phyloP scores from a whole-genome alignment of 2,797 vertebrate genomes.

The Paedocypris micromegethes region DNA sequence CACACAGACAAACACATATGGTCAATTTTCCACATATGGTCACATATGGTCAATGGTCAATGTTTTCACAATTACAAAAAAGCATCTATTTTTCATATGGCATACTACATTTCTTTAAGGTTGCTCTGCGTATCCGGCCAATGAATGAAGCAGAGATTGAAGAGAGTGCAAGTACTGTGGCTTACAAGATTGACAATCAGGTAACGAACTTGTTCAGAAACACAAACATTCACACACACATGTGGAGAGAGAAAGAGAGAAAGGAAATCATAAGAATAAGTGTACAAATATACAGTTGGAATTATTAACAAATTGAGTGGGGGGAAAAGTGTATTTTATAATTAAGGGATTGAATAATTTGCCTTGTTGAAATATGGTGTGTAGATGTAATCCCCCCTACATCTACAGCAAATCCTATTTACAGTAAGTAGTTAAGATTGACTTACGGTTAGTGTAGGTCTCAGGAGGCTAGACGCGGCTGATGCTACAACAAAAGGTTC shows the following conservation, averaged over 20 bases:
- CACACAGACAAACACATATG: no score
- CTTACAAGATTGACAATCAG: slow-evolving; percentile 58
- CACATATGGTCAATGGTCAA: not conserved
- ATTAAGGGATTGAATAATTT: slow-evolving; percentile 74
- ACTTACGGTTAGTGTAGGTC: slow-evolving; percentile 3
- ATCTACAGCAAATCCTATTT: slow-evolving; percentile 16
- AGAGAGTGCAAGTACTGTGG: slow-evolving; percentile 52
- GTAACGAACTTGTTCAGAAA: slow-evolving; percentile 35
- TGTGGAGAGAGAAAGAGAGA: no score
- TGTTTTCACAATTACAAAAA: not conserved
- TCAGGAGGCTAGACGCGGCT: not conserved
- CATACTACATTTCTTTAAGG: slow-evolving; percentile 38
- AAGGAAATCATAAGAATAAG: no score
- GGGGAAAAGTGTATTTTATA: not conserved
- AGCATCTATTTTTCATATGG: not conserved
- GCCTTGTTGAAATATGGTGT: slow-evolving; percentile 88
- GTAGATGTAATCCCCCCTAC: slow-evolving; percentile 10
- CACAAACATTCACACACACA: not conserved
- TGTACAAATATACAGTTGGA: no score
- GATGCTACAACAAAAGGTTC: no score
- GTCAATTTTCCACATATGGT: not conserved
- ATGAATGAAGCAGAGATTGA: slow-evolving; percentile 49
- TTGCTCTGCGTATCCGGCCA: slow-evolving; percentile 56
- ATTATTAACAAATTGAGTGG: no score
- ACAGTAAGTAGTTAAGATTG: slow-evolving; percentile 7